Base-by-base conservation (phyloP, 92 coral and sea anemone genomes). In the Pocillopora meandrina region DNA sequence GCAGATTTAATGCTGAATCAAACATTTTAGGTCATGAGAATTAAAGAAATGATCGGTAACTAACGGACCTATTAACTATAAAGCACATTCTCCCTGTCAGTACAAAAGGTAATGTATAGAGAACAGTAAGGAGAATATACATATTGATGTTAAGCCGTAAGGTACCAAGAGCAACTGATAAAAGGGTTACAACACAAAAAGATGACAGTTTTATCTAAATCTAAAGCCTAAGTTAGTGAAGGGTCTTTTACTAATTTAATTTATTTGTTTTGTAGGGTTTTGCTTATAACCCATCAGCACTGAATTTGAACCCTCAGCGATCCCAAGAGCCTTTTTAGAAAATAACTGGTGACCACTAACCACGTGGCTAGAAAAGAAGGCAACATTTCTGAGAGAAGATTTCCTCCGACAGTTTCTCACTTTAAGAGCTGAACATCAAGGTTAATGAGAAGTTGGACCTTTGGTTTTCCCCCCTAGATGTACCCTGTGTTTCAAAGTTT, bases 241-340 rank as follows among this genome's bases (percentile, higher is more conserved):
- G 31, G 31, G 31, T 26, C 31, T 26, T 26, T 26, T 26, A 26
- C 31, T 26, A 26, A 26, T 26, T 26, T 26, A 26, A 26, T 7
- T 42, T 0, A 42, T 59, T 66, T 56, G 18, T 70, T 81, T 59
- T 14, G 15, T 56, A 81, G 85, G 69, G 70, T 19, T 59, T 81
- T 71, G 58, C 77, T 13, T 9, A 34, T 36, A 61, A 61, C 35
- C 60, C 85, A 0, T 1, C 78, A 68, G 77, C 65, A 21, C 56
- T 56, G 77, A 81, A 18, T 21, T 14, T 72, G 67, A 59, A 14
- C 33, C 49, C 35, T 42, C 85, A 71, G 21, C 61, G 69, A 9
- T 66, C 75, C 23, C 63, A 61, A 49, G 78, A 71, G 14, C 85
- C 8, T 14, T 58, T 58, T 59, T 58, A 34, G 69, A 71, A 57